These are phyloP conservation scores for Himalopsyche tibetana DNA, from an alignment of 2,888 invertebrate species.

Conservation along the genomic window DNA sequence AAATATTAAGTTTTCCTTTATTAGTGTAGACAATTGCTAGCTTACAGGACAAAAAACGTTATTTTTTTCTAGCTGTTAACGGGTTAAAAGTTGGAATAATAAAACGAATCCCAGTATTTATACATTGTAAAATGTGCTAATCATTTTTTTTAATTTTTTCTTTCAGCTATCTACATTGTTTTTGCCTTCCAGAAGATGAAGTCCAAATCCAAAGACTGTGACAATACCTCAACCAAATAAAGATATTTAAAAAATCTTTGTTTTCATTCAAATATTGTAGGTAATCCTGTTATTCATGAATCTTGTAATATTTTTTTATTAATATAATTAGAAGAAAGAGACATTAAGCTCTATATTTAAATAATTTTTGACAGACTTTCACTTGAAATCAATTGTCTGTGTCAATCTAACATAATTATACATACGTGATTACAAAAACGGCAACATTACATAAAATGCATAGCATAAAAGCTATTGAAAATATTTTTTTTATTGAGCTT, in stretches of 20 bases:
- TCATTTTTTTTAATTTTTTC: constrained; percentile 60
- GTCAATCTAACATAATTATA: too few species aligned
- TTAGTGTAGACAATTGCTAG: too few species aligned
- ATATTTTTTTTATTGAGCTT: constrained; percentile 5
- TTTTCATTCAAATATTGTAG: constrained; percentile 33
- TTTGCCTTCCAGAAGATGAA: constrained; percentile 90
- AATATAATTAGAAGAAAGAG: background rate
- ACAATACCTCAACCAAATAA: constrained; percentile 10
- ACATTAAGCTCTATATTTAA: background rate
- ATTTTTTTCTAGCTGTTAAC: too few species aligned
- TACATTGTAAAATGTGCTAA: background rate
- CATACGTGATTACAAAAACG: too few species aligned
- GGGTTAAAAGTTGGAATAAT: too few species aligned
- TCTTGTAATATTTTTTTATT: background rate
- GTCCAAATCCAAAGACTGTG: constrained; percentile 67
- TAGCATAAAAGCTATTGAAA: background rate
- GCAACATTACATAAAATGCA: too few species aligned
- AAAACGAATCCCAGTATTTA: too few species aligned
- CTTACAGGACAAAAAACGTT: too few species aligned
- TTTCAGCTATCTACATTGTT: constrained; percentile 87
- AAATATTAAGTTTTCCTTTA: too few species aligned
- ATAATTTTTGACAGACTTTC: constrained; percentile 1
- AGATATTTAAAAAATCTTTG: constrained; percentile 62
- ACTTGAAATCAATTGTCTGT: too few species aligned
- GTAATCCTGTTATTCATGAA: background rate